A percentile compares a stretch with the other conserved stretches of the same genome.
Evolutionary conservation across 2,113 vertebrate genomes (phyloP).

Genomic region (Oceanodroma tethys): DNA sequence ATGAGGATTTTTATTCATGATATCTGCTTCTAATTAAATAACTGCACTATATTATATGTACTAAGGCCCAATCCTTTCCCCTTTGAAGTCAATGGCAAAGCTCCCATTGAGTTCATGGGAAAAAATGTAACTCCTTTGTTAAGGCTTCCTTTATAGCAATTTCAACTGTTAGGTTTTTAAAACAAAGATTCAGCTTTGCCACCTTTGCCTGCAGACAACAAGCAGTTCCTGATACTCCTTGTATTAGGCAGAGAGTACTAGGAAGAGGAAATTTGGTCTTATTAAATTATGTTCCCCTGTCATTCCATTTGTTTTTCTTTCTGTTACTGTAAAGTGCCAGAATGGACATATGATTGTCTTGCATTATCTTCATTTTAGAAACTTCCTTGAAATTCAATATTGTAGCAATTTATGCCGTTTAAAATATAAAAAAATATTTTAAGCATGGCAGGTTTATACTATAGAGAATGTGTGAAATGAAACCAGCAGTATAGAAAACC

Average conservation of each 20-base stretch:
- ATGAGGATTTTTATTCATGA: background rate
- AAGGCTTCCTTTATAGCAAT: background rate
- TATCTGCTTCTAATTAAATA: conserved; percentile 52
- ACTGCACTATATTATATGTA: background rate
- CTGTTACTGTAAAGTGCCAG: background rate
- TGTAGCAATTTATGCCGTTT: background rate
- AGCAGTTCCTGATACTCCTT: background rate
- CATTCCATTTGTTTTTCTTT: background rate
- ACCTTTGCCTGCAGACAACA: background rate
- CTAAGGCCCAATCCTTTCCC: background rate
- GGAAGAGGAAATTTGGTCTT: background rate
- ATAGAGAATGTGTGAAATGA: background rate
- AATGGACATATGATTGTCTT: background rate
- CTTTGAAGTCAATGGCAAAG: conserved; percentile 26
- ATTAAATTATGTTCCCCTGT: background rate
- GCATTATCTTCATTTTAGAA: background rate
- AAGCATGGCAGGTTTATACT: background rate
- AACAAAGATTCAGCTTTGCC: background rate
- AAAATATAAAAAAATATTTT: no score
- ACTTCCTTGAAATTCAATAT: background rate
- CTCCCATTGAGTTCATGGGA: background rate
- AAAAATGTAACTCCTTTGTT: background rate
- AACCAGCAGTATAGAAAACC: background rate
- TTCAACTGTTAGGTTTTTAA: background rate
- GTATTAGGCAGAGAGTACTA: background rate